These are phyloP conservation scores for Eurosta solidaginis DNA, from an alignment of 1,140 invertebrate genomes.

Conservation along the genomic window DNA sequence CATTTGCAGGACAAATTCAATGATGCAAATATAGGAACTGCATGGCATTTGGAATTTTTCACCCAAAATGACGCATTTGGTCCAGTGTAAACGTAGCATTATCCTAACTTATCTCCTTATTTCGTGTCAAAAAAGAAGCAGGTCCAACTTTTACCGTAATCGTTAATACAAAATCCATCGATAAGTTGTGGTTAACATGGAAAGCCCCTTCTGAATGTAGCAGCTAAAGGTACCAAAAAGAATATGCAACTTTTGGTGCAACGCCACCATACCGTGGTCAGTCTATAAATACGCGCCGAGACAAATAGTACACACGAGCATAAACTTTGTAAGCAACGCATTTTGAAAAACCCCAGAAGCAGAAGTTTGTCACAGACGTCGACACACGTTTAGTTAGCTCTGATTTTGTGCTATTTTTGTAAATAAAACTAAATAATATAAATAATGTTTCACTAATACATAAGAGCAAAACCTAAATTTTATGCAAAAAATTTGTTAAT, in stretches of 20 bases:
- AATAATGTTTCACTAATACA: not conserved
- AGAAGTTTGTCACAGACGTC: not conserved
- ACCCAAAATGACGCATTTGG: too few species aligned
- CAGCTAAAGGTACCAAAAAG: conserved; percentile 9
- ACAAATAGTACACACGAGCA: not conserved
- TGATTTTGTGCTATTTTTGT: conserved; percentile 33
- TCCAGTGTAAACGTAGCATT: too few species aligned
- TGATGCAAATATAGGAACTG: too few species aligned
- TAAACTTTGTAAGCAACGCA: not conserved
- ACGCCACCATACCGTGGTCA: conserved; percentile 4
- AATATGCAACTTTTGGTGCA: not conserved
- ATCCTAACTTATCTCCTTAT: too few species aligned
- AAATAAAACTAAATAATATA: not conserved
- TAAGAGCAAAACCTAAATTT: not conserved
- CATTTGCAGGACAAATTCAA: too few species aligned
- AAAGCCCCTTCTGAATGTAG: too few species aligned
- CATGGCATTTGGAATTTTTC: too few species aligned
- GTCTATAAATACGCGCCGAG: conserved; percentile 21
- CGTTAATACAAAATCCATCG: too few species aligned
- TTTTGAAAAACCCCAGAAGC: conserved; percentile 17
- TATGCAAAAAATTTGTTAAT: not conserved
- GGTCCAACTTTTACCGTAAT: too few species aligned
- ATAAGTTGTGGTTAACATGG: too few species aligned
- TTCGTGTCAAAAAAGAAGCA: too few species aligned
- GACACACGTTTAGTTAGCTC: not conserved